Evolutionary conservation across 2,113 vertebrate species (phyloP), one percentile per base, ranked within the genome.

Genomic region (Paracanthobrama guichenoti): DNA sequence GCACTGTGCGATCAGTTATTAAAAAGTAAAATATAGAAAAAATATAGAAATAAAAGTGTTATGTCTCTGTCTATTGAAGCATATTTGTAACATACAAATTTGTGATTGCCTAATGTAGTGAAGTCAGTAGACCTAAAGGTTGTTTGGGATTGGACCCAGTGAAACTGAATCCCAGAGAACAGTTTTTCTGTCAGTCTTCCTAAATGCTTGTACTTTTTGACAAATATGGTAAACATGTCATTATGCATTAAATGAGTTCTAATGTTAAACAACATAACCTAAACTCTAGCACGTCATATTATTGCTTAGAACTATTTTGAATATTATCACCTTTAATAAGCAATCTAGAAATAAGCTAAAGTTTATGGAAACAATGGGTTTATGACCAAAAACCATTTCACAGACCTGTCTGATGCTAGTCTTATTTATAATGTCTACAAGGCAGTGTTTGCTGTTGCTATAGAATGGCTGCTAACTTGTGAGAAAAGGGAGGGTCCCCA

Each of bases 371-470:
- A 9, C 44, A 3, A 44, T 44, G 42, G 2, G 9, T 8, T 42
- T 8, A 42, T 42, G 44, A 11, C 10, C 44, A 44, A 44, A 44
- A 44, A n/a, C n/a, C 89, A 87, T 42, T 94, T 94, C 84, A 94
- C 93, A 84, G 94, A 95, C 86, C 91, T 94, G 53, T 91, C 92
- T 71, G 93, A 94, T 80, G 89, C 91, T 48, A 94, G 93, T 74
- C 85, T 94, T 44, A 55, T 94, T n/a, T 94, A 93, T 87, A 95
- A 94, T 86, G 90, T 95, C 55, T 95, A 95, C 86, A 95, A 94
- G 77, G 93, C 93, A 18, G 92, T 91, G 3, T 94, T 94, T 69
- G 93, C 94, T 67, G 85, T 94, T 80, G 91, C 94, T 18, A 76
- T 94, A 59, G 89, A 94, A 74, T 86, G 88, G 86, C 82, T 94